phyloP scores from a whole-genome alignment of 23 tunicate genomes.

The Styela clava region DNA sequence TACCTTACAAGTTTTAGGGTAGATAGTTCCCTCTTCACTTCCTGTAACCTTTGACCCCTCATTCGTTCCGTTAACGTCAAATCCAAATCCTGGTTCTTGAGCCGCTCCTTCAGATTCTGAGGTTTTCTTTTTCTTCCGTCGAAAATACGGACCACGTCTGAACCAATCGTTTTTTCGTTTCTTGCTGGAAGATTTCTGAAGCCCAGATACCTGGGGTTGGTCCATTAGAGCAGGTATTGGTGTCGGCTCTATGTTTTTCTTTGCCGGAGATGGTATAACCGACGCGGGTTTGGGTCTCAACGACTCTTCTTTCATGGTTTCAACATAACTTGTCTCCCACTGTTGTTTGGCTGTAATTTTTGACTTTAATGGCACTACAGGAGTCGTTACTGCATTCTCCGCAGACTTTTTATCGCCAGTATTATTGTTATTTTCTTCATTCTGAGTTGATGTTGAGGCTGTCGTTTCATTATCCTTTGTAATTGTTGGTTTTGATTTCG shows the following conservation, averaged over 20 bases:
- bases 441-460: not conserved
- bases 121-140: not conserved
- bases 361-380: not conserved
- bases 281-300: not conserved
- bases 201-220: not conserved
- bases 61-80: not conserved
- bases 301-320: not conserved
- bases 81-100: not conserved
- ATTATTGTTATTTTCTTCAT: not conserved
- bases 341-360: conserved; percentile 11
- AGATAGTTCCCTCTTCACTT: not conserved
- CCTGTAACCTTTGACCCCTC: not conserved
- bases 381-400: not conserved
- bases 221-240: not conserved
- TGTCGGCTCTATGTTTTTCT: too few species aligned
- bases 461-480: too few species aligned
- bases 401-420: not conserved
- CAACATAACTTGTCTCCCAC: conserved; percentile 7
- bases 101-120: not conserved
- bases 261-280: too few species aligned
- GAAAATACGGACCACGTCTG: not conserved
- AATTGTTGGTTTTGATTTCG: not conserved
- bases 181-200: not conserved
- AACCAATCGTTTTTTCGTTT: not conserved
- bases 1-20: not conserved